Base-by-base conservation (phyloP, 2,113 vertebrate species). In the Girardinichthys multiradiatus region DNA sequence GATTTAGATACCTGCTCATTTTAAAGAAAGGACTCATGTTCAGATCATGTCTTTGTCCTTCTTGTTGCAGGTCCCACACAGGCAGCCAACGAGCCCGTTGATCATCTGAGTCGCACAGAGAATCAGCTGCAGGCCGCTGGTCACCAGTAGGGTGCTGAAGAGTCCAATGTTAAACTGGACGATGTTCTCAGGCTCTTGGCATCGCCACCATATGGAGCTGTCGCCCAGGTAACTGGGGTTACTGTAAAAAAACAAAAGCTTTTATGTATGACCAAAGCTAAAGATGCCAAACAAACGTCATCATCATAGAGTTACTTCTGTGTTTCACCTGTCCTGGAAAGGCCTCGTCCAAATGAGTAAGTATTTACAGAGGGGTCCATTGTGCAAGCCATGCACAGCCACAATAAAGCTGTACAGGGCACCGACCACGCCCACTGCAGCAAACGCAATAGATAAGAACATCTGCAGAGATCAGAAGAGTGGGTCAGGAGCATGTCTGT, bases 371-470 rank as follows among this genome's bases (percentile, higher is more conserved):
- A 78, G 64, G 0, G 95, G 95, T 1, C 95, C 95, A 0, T 94
- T 91, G 13, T 93, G 45, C 69, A 96, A 80, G 11, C 86, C 95
- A 0, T 93, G n/a, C 4, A 57, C 59, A 2, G 94, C 93, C 77
- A 94, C 89, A 0, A 13, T 10, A 0, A 95, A 48, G 70, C 93
- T 94, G 83, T 95, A 96, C 57, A 94, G 74, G 1, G 92, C 92
- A 0, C 95, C 95, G 0, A 61, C 76, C 0, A 93, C 91, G 1
- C 93, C 95, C 42, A 95, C 66, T 0, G 86, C 93, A 14, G 95
- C 93, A 26, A 95, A 94, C 1, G 82, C 77, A 74, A 95, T 93
- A 0, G 95, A 95, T 30, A 96, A 74, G 79, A 95, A 94, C 95
- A 96, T 96, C 95, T 96, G 76, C 9, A 67, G 27, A 73, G 51